Base-by-base conservation (phyloP, 37 sponge, comb jelly and placozoan species). In the Cladorhizidae sp. region DNA sequence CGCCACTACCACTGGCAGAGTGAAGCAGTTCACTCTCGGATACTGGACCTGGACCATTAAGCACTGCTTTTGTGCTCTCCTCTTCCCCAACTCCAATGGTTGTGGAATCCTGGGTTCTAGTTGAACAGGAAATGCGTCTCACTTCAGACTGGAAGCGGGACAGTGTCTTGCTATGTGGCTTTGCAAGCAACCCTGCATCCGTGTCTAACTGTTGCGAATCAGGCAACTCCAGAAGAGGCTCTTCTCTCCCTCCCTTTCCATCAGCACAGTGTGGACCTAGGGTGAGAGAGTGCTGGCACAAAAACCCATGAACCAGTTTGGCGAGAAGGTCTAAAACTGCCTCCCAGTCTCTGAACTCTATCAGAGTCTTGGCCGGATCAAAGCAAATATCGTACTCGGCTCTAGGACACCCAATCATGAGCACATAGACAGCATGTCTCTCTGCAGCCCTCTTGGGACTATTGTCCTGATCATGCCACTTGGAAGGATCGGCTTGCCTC, bases 291-390 rank as follows among this genome's bases (percentile, higher is more conserved):
- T 80, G 25, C 41, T 80, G 40, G 0, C 1, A 28, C 28, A 86
- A 62, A 75, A 86, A 86, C 20, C n/a, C 18, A 6, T 73, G 58
- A 6, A 78, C 83, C 20, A 78, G 20, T 31, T 33, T 3, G 12
- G 14, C 23, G 33, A 83, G 35, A n/a, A 57, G 40, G 31, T 21
- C 18, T 3, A 73, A 39, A 0, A 88, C 68, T 0, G 14, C 33
- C 25, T 41, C 45, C 89, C 89, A 88, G 8, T 78, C 38, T 36
- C 62, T 78, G 62, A 88, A 88, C 74, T 88, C 89, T 39, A 88
- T 54, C 55, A 83, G 67, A 37, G 83, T 88, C 67, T 88, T 88
- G 33, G 72, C 41, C 2, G 83, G 89, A 38, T 88, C 83, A 1
- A 73, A 64, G 51, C 64, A 83, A 2, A 88, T 59, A 26, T 88